Conservation (phyloP, 2,797 vertebrate genomes). For the Enteromius treurensis region DNA sequence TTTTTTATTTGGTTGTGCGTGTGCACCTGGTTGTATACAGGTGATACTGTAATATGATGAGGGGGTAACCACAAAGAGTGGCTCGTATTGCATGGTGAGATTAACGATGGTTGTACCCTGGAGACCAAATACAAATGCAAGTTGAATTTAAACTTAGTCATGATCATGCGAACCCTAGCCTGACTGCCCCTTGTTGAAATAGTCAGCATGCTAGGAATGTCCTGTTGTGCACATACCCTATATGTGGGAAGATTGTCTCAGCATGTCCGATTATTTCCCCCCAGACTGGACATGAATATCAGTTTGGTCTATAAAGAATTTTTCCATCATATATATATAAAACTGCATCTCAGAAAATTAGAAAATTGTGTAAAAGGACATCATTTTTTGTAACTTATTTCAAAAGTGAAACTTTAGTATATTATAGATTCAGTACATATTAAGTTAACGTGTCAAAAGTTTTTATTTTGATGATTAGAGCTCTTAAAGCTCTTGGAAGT, state of each 20-base stretch:
- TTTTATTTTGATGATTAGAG: too few relatives aligned
- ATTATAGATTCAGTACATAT: too few relatives aligned
- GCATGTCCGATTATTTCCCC: not conserved
- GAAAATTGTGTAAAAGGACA: too few relatives aligned
- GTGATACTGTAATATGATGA: slow-evolving; percentile 51
- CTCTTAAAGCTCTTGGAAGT: too few relatives aligned
- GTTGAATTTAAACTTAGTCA: slow-evolving; percentile 5
- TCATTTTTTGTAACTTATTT: too few relatives aligned
- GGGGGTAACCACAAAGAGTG: slow-evolving; percentile 42
- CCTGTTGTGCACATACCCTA: not conserved
- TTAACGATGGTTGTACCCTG: slow-evolving; percentile 39
- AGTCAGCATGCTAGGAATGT: not conserved
- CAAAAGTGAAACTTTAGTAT: too few relatives aligned
- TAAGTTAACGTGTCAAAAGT: too few relatives aligned
- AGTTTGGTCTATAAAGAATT: not conserved
- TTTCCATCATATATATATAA: too few relatives aligned
- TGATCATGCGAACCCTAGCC: slow-evolving; percentile 29
- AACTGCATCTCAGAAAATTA: too few relatives aligned
- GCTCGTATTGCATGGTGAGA: slow-evolving; percentile 54
- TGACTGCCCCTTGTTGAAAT: slow-evolving; percentile 18
- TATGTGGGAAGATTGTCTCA: not conserved
- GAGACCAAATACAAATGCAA: slow-evolving; percentile 46
- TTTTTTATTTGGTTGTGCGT: slow-evolving; percentile 11
- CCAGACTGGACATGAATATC: not conserved
- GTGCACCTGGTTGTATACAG: slow-evolving; percentile 31